Percentiles rank a stretch among this genome's conserved stretches.
phyloP scores from a whole-genome alignment of 1,140 invertebrate species.

The Neelides sp. region DNA sequence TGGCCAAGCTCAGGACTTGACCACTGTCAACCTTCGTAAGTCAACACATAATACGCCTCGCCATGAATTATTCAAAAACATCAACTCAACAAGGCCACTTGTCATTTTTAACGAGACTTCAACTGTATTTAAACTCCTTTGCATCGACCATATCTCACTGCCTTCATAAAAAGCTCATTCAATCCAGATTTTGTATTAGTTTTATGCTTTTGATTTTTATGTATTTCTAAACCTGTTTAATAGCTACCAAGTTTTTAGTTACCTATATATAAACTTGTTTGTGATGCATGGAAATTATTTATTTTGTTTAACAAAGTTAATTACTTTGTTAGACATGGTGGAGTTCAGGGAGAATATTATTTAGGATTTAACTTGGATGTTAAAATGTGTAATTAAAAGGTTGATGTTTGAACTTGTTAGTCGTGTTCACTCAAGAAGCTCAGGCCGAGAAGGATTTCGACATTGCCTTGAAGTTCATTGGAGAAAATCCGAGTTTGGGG shows the following conservation, averaged over 20 bases:
- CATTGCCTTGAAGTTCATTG: conserved; percentile 51
- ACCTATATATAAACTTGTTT: neutral
- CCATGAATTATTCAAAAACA: neutral
- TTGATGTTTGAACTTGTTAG: conserved; percentile 18
- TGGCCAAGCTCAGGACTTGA: neutral
- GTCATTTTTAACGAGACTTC: neutral
- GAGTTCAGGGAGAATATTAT: too few species aligned
- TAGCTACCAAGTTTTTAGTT: neutral
- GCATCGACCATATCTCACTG: neutral
- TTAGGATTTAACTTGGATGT: neutral
- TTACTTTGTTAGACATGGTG: too few species aligned
- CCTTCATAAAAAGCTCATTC: neutral
- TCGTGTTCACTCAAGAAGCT: conserved; percentile 60
- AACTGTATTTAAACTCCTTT: neutral
- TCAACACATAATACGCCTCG: neutral
- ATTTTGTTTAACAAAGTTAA: neutral
- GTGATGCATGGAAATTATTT: neutral
- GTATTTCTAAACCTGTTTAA: neutral
- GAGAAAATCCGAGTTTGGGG: conserved; percentile 50
- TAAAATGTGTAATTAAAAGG: neutral
- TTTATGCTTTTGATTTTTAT: neutral
- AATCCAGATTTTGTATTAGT: neutral
- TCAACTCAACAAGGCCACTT: neutral
- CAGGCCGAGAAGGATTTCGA: conserved; percentile 50
- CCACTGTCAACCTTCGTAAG: conserved; percentile 2